Base-by-base conservation (phyloP, 2,797 vertebrate species). In the Alectoris magna region DNA sequence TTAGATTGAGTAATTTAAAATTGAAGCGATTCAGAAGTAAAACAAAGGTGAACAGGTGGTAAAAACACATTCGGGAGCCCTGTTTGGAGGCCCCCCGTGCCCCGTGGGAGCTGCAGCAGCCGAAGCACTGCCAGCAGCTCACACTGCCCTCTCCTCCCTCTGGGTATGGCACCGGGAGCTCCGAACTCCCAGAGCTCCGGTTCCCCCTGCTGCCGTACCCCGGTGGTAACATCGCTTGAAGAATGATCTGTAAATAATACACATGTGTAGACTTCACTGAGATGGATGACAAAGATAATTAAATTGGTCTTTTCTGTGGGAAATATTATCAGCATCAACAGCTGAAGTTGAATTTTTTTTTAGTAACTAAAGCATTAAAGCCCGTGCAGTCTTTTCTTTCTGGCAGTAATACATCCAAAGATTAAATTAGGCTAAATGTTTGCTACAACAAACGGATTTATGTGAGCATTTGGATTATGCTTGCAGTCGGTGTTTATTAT, bases 341-440 rank as follows among this genome's bases (percentile, higher is more conserved):
- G 91, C 90, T 96, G 90, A 94, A 96, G 90, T 34, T 64, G 87
- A 91, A 97, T 93, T 94, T 95, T 94, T 95, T 95, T 94, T 93
- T 88, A 96, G 83, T 80, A 97, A 96, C 82, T 79, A 91, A 70
- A 46, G 71, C 87, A 94, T 96, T 96, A 96, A 41, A 97, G 84
- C 90, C 95, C 94, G 93, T 96, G 96, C 96, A 81, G 88, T 77
- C 96, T 96, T 95, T 97, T 96, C 93, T 93, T 96, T 94, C 95
- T 97, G 97, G 96, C 97, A 97, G 90, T 94, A 97, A 97, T 87
- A 93, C 83, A 92, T 95, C 95, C 91, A 14, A 80, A 95, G 93
- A 97, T 97, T 96, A 97, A 98, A 96, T 97, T 93, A 97, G 93
- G 94, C 96, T 95, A 97, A 97, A 97, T 97, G 96, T 97, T 97